Evolutionary conservation across 2,797 vertebrate species (phyloP).

Genomic region (Xerus rutilus): DNA sequence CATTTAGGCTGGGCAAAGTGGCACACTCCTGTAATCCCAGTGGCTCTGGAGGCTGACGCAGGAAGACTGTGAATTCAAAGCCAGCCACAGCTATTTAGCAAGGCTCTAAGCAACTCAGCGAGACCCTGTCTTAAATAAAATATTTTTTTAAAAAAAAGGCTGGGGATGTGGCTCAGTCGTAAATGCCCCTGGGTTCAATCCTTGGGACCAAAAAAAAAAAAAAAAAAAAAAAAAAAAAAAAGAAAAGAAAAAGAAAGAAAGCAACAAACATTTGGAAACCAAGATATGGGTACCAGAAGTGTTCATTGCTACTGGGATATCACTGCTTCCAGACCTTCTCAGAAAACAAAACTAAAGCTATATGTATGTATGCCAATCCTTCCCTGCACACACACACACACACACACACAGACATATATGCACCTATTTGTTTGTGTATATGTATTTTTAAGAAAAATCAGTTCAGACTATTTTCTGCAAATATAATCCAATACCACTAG

Average conservation of each 20-base stretch:
- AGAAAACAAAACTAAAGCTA: background rate
- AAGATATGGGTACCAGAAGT: background rate
- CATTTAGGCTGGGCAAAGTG: too few relatives aligned
- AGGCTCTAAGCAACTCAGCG: too few relatives aligned
- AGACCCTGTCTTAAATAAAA: too few relatives aligned
- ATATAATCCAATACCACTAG: background rate
- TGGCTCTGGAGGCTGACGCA: too few relatives aligned
- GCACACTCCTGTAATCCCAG: too few relatives aligned
- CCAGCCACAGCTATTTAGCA: too few relatives aligned
- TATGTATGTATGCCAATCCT: background rate
- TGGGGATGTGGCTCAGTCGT: too few relatives aligned
- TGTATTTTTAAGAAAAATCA: background rate
- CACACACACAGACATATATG: background rate
- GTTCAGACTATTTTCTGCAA: background rate
- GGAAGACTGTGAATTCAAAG: too few relatives aligned
- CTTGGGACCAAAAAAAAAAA: too few relatives aligned
- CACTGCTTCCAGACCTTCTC: background rate
- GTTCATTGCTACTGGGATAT: background rate
- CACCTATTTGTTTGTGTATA: background rate
- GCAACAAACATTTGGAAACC: background rate
- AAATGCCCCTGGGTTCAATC: too few relatives aligned
- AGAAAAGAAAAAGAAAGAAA: too few relatives aligned
- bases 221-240: background rate
- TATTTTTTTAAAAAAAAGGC: too few relatives aligned
- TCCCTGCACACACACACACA: background rate